Base-by-base conservation (phyloP, 1,140 invertebrate genomes). In the Drosophila insularis region DNA sequence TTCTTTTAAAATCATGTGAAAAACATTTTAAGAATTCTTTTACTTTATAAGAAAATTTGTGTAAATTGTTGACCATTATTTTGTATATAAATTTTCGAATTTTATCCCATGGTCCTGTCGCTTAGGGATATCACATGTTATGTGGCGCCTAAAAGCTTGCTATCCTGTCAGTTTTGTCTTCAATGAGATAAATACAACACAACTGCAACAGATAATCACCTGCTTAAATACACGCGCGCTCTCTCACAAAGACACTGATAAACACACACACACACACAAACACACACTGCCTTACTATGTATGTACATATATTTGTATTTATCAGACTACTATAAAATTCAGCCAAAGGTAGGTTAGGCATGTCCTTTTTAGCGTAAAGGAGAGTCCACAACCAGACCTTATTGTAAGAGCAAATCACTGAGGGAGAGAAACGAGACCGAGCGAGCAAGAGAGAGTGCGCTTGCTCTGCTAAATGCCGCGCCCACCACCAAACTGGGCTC, bases 321-420 rank as follows among this genome's bases (percentile, higher is more conserved):
- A 86, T 69, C 65, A 50, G 81, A 85, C 82, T 86, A 87, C 82
- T 86, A 86, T 67, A 63, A 73, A 84, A 84, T 89, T 80, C 65
- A 71, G 80, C 84, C 73, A 82, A 89, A 89, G 84, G 84, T 89
- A 89, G 84, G 84, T 89, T 89, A 89, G 84, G 84, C 80, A 89
- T 68, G 71, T 74, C 84, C 84, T 80, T 50, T 27, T 50, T 50
- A 50, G 14, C 43, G 43, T 50, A 50, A 50, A 50, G 43, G 43
- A 37, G 63, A 43, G 23, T 37, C 19, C 14, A 65, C 27, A 43
- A 50, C 43, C 10, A 50, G 27, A 27, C 27, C 27, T 27, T 50
- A 21, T 50, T 19, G 17, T 50, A 56, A 63, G 10, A 58, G 50
- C 14, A n/a, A 71, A 62, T 23, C 21, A 17, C 8, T 7, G 40